These are phyloP conservation scores for Myotis pilosus DNA, from an alignment of 2,797 vertebrate species.

Conservation along the genomic window DNA sequence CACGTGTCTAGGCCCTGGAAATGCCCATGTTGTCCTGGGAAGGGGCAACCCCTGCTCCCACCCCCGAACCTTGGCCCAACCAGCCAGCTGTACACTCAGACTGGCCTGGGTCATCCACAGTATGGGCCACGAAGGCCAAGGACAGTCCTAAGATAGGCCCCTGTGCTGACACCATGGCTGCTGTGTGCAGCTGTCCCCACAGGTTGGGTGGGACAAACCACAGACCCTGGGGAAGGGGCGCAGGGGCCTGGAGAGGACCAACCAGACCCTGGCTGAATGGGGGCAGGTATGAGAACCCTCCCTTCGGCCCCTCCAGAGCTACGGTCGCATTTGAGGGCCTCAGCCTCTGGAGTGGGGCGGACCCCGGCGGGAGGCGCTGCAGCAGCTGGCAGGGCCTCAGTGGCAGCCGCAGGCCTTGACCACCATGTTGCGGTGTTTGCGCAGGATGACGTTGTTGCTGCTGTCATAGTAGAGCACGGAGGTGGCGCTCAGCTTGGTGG, in stretches of 20 bases:
- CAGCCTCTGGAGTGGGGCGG: neutral
- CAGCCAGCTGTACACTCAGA: neutral
- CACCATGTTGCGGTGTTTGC: slow-evolving; percentile 59
- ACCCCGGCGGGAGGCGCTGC: fast-evolving
- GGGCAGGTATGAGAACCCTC: neutral
- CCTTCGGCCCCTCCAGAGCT: neutral
- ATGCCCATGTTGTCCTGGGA: neutral
- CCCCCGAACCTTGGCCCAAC: neutral
- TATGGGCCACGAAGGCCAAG: neutral
- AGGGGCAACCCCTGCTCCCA: neutral
- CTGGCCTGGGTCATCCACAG: neutral
- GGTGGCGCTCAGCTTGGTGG: slow-evolving; percentile 96
- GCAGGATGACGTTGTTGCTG: slow-evolving; percentile 95
- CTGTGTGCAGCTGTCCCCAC: neutral
- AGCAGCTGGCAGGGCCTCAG: neutral
- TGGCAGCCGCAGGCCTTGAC: neutral
- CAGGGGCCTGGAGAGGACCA: neutral
- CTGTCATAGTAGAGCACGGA: slow-evolving; percentile 96
- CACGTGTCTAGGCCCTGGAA: neutral
- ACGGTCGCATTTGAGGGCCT: neutral
- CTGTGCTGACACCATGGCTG: neutral
- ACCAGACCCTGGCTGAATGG: neutral
- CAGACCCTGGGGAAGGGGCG: neutral
- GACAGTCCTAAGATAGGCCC: neutral
- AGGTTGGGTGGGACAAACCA: neutral